These are phyloP conservation scores for Amphiprion ocellaris DNA, from an alignment of 2,113 vertebrate genomes.

Conservation along the genomic window DNA sequence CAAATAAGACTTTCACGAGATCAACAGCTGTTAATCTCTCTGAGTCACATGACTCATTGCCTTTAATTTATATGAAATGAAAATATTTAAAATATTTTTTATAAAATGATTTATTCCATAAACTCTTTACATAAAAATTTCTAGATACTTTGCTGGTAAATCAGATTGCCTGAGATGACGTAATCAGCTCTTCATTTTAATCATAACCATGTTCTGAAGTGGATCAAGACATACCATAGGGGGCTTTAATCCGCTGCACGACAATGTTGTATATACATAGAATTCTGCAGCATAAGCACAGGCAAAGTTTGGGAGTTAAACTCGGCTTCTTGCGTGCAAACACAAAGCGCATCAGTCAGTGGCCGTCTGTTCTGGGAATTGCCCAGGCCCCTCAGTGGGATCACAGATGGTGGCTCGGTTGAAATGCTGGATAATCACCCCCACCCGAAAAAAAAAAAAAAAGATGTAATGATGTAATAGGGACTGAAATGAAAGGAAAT, in stretches of 20 bases:
- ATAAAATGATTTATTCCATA: not conserved
- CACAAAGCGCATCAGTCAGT: conserved; percentile 48
- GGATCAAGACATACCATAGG: conserved; percentile 12
- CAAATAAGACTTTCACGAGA: too few relatives aligned
- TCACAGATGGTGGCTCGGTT: conserved; percentile 75
- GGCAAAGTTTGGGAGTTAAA: conserved; percentile 54
- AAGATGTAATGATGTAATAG: conserved; percentile 36
- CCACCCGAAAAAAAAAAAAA: conserved; percentile 35
- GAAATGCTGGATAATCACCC: conserved; percentile 74
- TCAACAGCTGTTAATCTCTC: too few relatives aligned
- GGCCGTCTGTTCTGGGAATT: conserved; percentile 64
- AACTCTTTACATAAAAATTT: not conserved
- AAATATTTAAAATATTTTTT: too few relatives aligned
- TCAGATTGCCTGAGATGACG: conserved; percentile 8
- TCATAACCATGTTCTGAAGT: conserved; percentile 27
- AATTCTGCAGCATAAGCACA: conserved; percentile 22
- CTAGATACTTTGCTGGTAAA: not conserved
- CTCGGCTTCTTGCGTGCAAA: conserved; percentile 56
- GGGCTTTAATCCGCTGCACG: conserved; percentile 18
- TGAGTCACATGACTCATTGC: not conserved
- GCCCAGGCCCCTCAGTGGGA: conserved; percentile 53
- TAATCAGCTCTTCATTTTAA: conserved; percentile 47
- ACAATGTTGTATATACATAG: not conserved
- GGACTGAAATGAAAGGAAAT: conserved; percentile 48
- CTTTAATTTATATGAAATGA: too few relatives aligned